Evolutionary conservation across 2,113 vertebrate genomes (phyloP), one percentile per base, ranked within the genome.

Genomic region (Pimephales promelas): DNA sequence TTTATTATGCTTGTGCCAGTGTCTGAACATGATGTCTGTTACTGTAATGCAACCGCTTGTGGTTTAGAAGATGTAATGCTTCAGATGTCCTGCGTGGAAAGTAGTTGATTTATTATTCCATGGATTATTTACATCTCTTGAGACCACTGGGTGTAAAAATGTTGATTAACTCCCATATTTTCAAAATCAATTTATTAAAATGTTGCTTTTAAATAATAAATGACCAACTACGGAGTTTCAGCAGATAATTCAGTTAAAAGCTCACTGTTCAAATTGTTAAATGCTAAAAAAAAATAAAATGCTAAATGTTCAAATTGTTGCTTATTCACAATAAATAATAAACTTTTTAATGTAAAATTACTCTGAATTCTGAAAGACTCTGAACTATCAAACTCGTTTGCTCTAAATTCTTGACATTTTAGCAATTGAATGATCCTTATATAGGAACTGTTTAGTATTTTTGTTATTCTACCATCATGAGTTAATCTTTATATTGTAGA

Each of bases 1-100:
- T 81, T 70, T 81, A 81, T 81, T 54, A 81, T 40, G 64, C 61
- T 56, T 52, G 26, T 54, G 26, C 43, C 40, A 64, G 59, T 31
- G 57, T 62, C 18, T 78, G n/a, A 79, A 79, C 14, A 36, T 2
- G 5, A 34, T 18, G 62, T 0, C 26, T 31, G 24, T 28, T 14
- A 26, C 45, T 52, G 31, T 5, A 59, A 1, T 43, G 8, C 34
- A 16, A 5, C 16, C 2, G 13, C 13, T 49, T 11, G n/a, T 4
- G 16, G 7, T 20, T 34, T 20, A 34, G 18, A 16, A 3, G 13
- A 14, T 64, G 28, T 31, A 64, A 31, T 18, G 18, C 28, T 64
- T 31, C 14, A 31, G 7, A 34, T 34, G 16, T 61, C 59, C n/a
- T 26, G 4, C 10, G 0, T 7, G 13, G 11, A 64, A 16, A 66